Evolutionary conservation across 2,113 vertebrate species (phyloP).

Genomic region (Ceyx margarethae): DNA sequence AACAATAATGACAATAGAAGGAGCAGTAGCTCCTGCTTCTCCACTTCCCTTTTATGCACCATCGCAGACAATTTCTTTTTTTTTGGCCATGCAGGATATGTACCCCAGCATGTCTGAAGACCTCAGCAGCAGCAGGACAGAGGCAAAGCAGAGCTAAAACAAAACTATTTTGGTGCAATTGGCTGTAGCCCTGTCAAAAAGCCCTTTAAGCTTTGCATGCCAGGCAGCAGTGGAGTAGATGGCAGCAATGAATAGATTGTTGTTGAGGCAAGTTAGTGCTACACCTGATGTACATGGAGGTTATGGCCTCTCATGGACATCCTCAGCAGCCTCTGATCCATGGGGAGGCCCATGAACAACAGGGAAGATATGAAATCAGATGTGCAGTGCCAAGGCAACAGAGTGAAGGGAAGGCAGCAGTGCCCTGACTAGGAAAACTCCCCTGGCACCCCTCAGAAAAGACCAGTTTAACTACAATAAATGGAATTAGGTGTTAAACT

Average conservation of each 20-base stretch:
- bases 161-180: background rate
- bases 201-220: background rate
- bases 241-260: background rate
- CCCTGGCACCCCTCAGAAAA: background rate
- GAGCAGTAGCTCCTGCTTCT: background rate
- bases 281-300: fast-evolving
- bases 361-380: background rate
- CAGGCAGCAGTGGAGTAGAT: fast-evolving
- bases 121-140: background rate
- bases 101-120: background rate
- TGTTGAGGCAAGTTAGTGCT: background rate
- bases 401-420: background rate
- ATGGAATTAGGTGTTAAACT: background rate
- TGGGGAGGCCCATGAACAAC: fast-evolving
- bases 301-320: background rate
- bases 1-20: background rate
- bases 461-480: background rate
- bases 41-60: background rate
- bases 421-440: background rate
- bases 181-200: background rate
- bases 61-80: background rate
- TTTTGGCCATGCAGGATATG: background rate
- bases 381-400: fast-evolving
- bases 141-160: background rate
- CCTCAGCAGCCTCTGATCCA: background rate